These are phyloP conservation scores for Odocoileus virginianus DNA, from an alignment of 2,113 vertebrate genomes.

Conservation along the genomic window DNA sequence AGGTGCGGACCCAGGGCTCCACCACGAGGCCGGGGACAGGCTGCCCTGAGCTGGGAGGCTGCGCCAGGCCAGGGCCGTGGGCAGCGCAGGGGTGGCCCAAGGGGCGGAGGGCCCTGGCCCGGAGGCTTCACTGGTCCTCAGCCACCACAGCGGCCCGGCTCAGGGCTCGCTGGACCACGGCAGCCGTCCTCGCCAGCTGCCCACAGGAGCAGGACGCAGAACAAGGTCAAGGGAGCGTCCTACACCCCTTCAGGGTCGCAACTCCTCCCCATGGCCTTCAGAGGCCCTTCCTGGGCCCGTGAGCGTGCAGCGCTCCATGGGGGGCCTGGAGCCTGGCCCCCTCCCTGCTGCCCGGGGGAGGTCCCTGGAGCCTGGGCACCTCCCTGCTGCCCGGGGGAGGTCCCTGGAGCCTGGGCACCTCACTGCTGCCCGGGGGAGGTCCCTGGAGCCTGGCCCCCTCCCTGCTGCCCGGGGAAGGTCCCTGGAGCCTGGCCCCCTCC, in stretches of 20 bases:
- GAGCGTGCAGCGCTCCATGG: accelerated
- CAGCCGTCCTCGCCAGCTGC: accelerated
- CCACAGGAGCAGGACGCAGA: accelerated
- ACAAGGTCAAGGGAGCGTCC: too few species aligned
- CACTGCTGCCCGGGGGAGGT: too few species aligned
- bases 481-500: neutral
- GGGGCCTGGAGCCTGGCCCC: neutral
- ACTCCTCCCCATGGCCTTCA: neutral
- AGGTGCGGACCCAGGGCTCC: neutral
- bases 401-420: too few species aligned
- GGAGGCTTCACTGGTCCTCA: accelerated
- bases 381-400: too few species aligned
- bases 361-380: neutral
- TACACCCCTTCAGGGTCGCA: accelerated
- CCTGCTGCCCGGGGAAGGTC: too few species aligned
- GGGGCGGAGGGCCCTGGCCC: accelerated
- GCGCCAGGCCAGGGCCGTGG: accelerated
- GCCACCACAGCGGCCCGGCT: accelerated
- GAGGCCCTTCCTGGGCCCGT: accelerated
- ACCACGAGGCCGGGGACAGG: accelerated
- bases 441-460: too few species aligned
- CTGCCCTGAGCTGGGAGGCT: accelerated
- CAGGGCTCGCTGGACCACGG: accelerated
- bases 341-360: too few species aligned
- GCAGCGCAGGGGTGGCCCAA: neutral